Evolutionary conservation across 1,140 invertebrate genomes (phyloP), one percentile per base, ranked within the genome.

Genomic region (Phenacoccus solenopsis): DNA sequence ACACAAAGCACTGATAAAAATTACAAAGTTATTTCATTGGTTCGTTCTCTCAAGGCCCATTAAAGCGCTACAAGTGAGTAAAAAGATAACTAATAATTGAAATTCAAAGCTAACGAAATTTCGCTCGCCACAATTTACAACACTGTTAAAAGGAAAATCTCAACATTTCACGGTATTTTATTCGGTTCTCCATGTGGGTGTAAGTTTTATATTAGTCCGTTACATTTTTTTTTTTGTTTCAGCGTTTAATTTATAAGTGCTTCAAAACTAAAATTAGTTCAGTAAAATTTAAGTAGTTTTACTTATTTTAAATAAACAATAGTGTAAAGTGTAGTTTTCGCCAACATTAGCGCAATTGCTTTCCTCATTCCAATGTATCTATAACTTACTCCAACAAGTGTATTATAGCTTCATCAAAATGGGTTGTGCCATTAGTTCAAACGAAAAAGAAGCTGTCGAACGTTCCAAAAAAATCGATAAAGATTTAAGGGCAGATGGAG

Each of bases 391-490:
- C 38, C 16, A 16, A 4, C 2, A 16, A n/a, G 38, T 49, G 38
- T n/a, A 49, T 16, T 64, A 64, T 24, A 64, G 25, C 25, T 64
- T 20, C 12, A 27, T 12, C 16, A 85, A 82, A 76, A 90, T 90
- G 89, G 88, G 89, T 78, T 90, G 89, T 83, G 85, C 88, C 71
- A 84, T 90, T 73, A 90, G 88, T 83, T 84, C 84, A 76, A 85
- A 86, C 76, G 90, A 92, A 79, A 91, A 91, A 80, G 89, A 89
- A 80, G 90, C 90, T 57, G 83, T 83, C 67, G 89, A 89, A 77
- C 83, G 91, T 76, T 93, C 90, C 25, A 92, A 93, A 81, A 90
- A 90, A 80, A 94, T 95, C 78, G 93, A 94, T 81, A 88, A 90
- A 79, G 86, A 90, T 78, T 80, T 95, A 27, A 78, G 89, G 75